These are phyloP conservation scores for Brachyopa scutellaris DNA, from an alignment of 2,888 invertebrate species.

Conservation along the genomic window DNA sequence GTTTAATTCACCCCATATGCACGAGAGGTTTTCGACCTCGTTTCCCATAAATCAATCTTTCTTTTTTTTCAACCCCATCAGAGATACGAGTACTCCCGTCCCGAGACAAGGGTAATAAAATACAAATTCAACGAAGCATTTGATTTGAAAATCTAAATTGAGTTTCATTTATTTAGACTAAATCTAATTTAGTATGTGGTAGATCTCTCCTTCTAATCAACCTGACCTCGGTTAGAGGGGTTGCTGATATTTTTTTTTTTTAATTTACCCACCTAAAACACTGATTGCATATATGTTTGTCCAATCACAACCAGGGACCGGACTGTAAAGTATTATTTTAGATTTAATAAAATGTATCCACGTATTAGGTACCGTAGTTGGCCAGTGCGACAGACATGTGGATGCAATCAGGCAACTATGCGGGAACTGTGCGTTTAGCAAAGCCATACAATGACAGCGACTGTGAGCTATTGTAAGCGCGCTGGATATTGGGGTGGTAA, in stretches of 20 bases:
- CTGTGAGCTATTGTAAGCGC: slow-evolving; percentile 4
- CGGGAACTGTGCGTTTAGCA: no score
- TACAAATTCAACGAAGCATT: slow-evolving; percentile 51
- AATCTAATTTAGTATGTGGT: slow-evolving; percentile 57
- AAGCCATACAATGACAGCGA: no score
- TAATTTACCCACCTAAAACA: no score
- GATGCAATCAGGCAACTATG: no score
- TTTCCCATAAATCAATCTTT: not conserved
- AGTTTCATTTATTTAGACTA: slow-evolving; percentile 61
- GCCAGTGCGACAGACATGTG: no score
- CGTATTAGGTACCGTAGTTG: no score
- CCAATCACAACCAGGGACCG: slow-evolving; percentile 8
- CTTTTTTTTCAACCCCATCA: no score
- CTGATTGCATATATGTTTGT: slow-evolving; percentile 47
- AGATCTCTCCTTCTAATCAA: slow-evolving; percentile 53
- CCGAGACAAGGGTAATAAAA: slow-evolving; percentile 44
- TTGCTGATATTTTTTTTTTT: slow-evolving; percentile 19
- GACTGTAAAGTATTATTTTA: slow-evolving; percentile 30
- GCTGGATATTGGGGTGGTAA: not conserved
- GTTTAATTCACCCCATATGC: not conserved
- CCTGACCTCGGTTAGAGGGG: slow-evolving; percentile 55
- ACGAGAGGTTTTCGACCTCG: slow-evolving; percentile 19
- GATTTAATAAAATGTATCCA: slow-evolving; percentile 55
- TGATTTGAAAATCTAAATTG: slow-evolving; percentile 65
- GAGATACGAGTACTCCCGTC: no score